These are phyloP conservation scores for Pitta sordida DNA, from an alignment of 2,113 vertebrate genomes.

Conservation along the genomic window DNA sequence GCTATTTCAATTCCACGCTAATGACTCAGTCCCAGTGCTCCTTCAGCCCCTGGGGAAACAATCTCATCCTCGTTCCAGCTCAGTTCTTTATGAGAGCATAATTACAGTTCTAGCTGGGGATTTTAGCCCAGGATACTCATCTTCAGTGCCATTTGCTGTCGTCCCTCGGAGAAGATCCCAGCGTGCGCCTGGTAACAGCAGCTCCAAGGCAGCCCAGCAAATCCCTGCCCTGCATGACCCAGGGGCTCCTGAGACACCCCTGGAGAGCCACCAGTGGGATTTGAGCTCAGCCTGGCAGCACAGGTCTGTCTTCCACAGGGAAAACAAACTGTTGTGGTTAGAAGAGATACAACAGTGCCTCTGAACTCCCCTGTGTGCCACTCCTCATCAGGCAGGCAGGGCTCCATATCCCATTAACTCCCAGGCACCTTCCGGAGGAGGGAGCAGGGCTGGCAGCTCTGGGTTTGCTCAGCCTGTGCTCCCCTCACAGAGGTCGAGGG, in stretches of 20 bases:
- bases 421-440: neutral
- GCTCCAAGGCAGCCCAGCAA: neutral
- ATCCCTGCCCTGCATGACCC: neutral
- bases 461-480: neutral
- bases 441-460: neutral
- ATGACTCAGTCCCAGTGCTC: neutral
- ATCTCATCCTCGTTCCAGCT: neutral
- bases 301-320: neutral
- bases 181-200: neutral
- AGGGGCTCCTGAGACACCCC: neutral
- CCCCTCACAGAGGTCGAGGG: fast-evolving
- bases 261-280: neutral
- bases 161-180: neutral
- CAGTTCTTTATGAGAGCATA: neutral
- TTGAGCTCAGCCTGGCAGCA: neutral
- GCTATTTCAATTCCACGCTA: neutral
- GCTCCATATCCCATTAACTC: neutral
- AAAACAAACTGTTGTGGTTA: neutral
- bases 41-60: neutral
- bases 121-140: neutral
- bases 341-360: neutral
- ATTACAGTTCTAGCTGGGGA: constrained; percentile 9
- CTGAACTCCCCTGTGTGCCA: fast-evolving
- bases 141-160: neutral
- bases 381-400: neutral